phyloP scores from a whole-genome alignment of 2,797 vertebrate species.

The Lerista edwardsae region DNA sequence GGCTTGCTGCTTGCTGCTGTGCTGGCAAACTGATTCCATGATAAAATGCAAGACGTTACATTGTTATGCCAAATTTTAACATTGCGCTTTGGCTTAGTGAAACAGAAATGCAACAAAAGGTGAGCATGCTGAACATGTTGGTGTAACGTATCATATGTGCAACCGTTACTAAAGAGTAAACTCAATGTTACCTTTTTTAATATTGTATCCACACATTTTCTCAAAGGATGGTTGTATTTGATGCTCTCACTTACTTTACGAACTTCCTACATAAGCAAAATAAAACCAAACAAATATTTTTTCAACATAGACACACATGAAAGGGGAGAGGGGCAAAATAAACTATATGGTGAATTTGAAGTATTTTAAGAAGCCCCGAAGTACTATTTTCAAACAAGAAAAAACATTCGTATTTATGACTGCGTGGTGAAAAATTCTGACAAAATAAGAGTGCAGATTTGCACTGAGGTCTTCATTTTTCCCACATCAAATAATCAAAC shows the following conservation, averaged over 20 bases:
- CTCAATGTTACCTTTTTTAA: conserved; percentile 88
- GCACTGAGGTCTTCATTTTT: background rate
- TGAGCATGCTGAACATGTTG: background rate
- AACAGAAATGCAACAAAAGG: background rate
- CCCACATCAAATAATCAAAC: too few species aligned
- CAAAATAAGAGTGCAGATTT: background rate
- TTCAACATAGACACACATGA: background rate
- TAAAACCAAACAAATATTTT: conserved; percentile 23
- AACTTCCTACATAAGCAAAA: conserved; percentile 84
- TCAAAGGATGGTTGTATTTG: conserved; percentile 95
- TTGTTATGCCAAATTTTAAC: background rate
- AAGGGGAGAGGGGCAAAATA: too few species aligned
- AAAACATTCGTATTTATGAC: background rate
- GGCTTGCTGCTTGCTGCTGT: background rate
- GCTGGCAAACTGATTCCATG: too few species aligned
- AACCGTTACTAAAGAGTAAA: background rate
- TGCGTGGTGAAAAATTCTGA: background rate
- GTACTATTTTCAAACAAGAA: background rate
- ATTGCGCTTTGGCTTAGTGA: background rate
- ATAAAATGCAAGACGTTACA: too few species aligned
- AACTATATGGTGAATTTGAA: background rate
- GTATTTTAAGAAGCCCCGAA: background rate
- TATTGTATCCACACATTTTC: conserved; percentile 94
- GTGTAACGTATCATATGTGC: background rate
- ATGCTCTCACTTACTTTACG: conserved; percentile 94